Conservation (phyloP, 2,797 vertebrate species). For the Pseudomugil tenellus region DNA sequence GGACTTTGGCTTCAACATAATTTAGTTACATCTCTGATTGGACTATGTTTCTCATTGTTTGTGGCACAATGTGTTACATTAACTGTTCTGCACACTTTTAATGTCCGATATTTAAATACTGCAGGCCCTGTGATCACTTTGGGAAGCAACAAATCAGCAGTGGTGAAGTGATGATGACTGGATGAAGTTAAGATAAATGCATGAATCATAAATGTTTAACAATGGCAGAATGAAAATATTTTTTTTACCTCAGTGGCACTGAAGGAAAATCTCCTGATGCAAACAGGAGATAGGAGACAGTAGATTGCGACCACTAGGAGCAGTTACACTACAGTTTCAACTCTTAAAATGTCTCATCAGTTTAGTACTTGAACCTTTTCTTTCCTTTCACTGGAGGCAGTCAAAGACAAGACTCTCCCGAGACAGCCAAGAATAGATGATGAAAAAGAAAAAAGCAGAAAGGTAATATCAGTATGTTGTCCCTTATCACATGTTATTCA, state of each 20-base stretch:
- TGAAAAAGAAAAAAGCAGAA: conserved; percentile 46
- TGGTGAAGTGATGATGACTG: not conserved
- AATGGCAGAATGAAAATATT: conserved; percentile 24
- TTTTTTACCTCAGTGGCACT: conserved; percentile 22
- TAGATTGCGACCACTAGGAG: not conserved
- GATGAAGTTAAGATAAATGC: conserved; percentile 6
- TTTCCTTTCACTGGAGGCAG: conserved; percentile 30
- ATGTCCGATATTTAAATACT: not conserved
- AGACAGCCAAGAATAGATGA: conserved; percentile 53
- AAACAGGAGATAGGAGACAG: conserved; percentile 5
- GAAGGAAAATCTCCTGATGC: conserved; percentile 20
- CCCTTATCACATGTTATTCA: conserved; percentile 32
- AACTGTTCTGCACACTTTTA: conserved; percentile 8
- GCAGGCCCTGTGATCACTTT: not conserved
- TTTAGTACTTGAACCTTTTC: conserved; percentile 34
- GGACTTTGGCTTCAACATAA: conserved; percentile 12
- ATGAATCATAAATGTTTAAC: conserved; percentile 20
- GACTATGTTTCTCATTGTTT: conserved; percentile 24
- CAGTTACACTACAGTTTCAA: conserved; percentile 30
- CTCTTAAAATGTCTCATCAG: conserved; percentile 30
- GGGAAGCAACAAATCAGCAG: not conserved
- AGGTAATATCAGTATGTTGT: conserved; percentile 49
- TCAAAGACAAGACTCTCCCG: conserved; percentile 43
- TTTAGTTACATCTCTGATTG: conserved; percentile 19
- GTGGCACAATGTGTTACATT: conserved; percentile 2